phyloP scores from a whole-genome alignment of 2,888 invertebrate species.

The Rhyacophila evoluta region DNA sequence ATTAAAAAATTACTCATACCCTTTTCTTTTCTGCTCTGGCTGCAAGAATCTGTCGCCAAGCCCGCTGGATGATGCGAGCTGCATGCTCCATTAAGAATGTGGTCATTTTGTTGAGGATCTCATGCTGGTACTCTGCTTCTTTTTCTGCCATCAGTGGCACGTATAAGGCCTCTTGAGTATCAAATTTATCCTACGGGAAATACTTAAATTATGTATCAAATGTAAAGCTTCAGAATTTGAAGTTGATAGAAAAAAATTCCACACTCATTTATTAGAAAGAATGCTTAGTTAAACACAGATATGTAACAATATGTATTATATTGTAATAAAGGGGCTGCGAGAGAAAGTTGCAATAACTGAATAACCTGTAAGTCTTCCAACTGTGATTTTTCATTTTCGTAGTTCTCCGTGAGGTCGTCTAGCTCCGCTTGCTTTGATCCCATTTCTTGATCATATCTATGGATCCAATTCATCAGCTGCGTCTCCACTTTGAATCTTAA shows the following conservation, averaged over 20 bases:
- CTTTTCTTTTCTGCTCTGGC: conserved; percentile 65
- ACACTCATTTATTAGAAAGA: too few species aligned
- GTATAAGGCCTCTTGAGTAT: conserved; percentile 70
- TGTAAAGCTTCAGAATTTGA: neutral
- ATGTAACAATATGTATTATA: too few species aligned
- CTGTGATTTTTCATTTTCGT: conserved; percentile 65
- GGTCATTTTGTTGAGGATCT: conserved; percentile 68
- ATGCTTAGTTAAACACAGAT: too few species aligned
- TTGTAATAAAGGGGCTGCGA: too few species aligned
- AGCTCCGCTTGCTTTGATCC: conserved; percentile 70
- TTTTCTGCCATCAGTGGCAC: conserved; percentile 71
- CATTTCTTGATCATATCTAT: conserved; percentile 73
- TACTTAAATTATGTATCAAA: neutral
- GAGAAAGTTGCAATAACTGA: too few species aligned
- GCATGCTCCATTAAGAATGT: conserved; percentile 65
- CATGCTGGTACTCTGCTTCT: conserved; percentile 69
- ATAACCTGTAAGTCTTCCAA: conserved; percentile 65
- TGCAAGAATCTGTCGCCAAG: conserved; percentile 64
- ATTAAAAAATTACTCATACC: too few species aligned
- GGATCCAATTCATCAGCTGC: conserved; percentile 70
- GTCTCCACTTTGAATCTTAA: conserved; percentile 72
- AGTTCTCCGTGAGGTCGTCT: conserved; percentile 67
- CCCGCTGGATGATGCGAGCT: conserved; percentile 64
- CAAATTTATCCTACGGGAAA: conserved; percentile 62
- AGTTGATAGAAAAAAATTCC: neutral